Conservation (phyloP, 2,888 invertebrate genomes). For the Cerastoderma edule region DNA sequence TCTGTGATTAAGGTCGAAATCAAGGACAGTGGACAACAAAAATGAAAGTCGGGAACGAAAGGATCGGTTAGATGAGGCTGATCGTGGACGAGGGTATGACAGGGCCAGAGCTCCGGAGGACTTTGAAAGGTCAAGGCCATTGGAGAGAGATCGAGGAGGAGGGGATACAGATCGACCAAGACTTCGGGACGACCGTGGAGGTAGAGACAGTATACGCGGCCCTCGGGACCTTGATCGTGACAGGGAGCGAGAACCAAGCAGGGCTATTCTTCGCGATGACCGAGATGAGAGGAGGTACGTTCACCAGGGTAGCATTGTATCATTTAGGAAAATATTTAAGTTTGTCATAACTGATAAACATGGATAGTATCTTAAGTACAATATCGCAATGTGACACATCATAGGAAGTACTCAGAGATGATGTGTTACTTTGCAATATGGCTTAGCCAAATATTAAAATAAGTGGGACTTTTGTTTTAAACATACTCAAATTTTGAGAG, state of each 20-base stretch:
- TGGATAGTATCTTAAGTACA: too few species aligned
- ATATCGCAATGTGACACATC: too few species aligned
- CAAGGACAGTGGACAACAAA: constrained; percentile 4
- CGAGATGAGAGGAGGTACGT: constrained; percentile 35
- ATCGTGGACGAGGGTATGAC: constrained; percentile 28
- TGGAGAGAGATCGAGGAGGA: constrained; percentile 19
- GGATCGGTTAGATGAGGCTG: constrained; percentile 24
- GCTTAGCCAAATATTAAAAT: too few species aligned
- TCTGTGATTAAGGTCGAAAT: constrained; percentile 22
- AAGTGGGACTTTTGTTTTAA: too few species aligned
- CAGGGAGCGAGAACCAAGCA: constrained; percentile 19
- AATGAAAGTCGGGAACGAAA: constrained; percentile 31
- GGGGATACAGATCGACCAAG: constrained; percentile 21
- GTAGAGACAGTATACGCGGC: too few species aligned
- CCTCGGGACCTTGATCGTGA: constrained; percentile 31
- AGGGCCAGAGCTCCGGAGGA: background rate
- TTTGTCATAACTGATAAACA: too few species aligned
- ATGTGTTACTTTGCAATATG: too few species aligned
- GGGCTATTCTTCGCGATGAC: constrained; percentile 32
- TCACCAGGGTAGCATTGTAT: too few species aligned
- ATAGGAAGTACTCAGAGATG: too few species aligned
- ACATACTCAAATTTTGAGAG: too few species aligned
- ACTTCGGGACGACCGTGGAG: constrained; percentile 43
- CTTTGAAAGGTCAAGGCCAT: constrained; percentile 16
- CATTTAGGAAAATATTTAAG: too few species aligned